Evolutionary conservation across 35 echinoderm and acorn worm species (phyloP).

Genomic region (Chiridota heheva): DNA sequence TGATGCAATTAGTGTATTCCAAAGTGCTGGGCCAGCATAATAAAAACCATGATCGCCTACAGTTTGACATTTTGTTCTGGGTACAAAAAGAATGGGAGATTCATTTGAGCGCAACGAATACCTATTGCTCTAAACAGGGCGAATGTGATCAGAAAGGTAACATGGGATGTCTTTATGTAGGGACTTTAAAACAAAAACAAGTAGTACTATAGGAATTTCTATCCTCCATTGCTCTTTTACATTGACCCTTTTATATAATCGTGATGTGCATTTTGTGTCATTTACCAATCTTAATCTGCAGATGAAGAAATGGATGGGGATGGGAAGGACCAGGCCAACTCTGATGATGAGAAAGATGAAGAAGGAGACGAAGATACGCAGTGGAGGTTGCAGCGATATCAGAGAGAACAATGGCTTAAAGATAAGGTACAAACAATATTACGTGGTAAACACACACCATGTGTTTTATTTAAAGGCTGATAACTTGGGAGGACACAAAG

Average conservation of each 20-base stretch:
- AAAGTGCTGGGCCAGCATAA: too few species aligned
- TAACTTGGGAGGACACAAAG: neutral
- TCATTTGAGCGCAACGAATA: too few species aligned
- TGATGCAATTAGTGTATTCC: too few species aligned
- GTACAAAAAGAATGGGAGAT: too few species aligned
- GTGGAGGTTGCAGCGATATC: constrained; percentile 77
- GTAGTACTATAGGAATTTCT: neutral
- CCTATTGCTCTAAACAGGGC: too few species aligned
- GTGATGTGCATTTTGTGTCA: neutral
- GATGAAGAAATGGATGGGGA: neutral
- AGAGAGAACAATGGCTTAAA: constrained; percentile 93
- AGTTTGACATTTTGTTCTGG: too few species aligned
- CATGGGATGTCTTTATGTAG: too few species aligned
- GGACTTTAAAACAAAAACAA: too few species aligned
- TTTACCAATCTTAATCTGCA: neutral
- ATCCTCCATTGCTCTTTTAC: neutral
- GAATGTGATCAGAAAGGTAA: too few species aligned
- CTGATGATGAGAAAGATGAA: constrained; percentile 70
- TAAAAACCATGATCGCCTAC: too few species aligned
- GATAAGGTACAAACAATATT: constrained; percentile 36
- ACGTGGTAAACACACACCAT: neutral
- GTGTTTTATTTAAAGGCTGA: neutral
- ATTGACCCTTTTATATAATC: neutral
- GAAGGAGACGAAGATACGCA: constrained; percentile 77
- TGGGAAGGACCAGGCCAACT: neutral